Conservation (phyloP, 1,140 invertebrate species). For the Bilobella aurantiaca region DNA sequence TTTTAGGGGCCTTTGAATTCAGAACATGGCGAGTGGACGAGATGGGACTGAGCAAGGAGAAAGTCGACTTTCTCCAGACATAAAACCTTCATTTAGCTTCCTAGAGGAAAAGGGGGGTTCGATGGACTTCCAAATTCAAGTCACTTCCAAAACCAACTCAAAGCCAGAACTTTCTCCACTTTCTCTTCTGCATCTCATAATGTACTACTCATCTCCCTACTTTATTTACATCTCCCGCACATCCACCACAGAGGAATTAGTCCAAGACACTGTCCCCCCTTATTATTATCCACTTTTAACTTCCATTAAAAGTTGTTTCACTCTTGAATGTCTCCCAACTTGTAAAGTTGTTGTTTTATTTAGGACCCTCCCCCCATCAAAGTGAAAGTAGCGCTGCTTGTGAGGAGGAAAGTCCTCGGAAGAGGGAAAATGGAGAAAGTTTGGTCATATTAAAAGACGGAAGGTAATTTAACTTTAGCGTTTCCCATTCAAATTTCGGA, state of each 20-base stretch:
- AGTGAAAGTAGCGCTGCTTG: too few relatives aligned
- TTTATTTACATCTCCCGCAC: too few relatives aligned
- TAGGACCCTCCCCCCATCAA: too few relatives aligned
- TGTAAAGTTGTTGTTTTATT: too few relatives aligned
- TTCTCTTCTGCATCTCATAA: neutral
- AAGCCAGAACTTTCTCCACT: neutral
- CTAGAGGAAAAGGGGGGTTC: neutral
- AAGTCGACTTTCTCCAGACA: neutral
- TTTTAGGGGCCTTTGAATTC: neutral
- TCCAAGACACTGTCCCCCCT: too few relatives aligned
- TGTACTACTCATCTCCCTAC: neutral
- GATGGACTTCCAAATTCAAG: neutral
- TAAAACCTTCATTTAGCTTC: conserved; percentile 4
- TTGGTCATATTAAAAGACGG: neutral
- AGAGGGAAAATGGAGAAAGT: conserved; percentile 4
- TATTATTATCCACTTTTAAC: too few relatives aligned
- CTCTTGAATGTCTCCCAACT: too few relatives aligned
- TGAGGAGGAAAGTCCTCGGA: neutral
- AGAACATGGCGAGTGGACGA: neutral
- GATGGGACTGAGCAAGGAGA: neutral
- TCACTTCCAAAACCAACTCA: neutral
- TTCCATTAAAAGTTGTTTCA: too few relatives aligned
- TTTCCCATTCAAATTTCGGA: too few relatives aligned
- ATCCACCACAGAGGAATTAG: too few relatives aligned
- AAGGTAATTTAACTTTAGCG: too few relatives aligned